phyloP scores from a whole-genome alignment of 2,113 vertebrate genomes.

The Elaphurus davidianus region DNA sequence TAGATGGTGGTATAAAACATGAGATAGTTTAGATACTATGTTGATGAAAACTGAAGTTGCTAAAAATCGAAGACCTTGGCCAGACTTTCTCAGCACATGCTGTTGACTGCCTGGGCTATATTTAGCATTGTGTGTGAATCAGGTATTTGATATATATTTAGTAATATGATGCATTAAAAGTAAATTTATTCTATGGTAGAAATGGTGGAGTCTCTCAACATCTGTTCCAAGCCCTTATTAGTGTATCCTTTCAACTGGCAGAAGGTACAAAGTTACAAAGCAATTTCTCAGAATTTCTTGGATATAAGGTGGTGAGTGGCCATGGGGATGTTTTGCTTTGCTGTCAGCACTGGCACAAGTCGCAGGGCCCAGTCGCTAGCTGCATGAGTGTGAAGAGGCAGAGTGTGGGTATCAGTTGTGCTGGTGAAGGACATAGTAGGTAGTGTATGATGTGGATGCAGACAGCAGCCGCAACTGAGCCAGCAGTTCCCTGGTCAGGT shows the following conservation, averaged over 20 bases:
- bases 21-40: neutral
- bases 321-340: neutral
- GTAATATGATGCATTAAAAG: neutral
- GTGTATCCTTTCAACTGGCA: neutral
- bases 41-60: neutral
- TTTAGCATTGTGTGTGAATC: neutral
- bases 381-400: neutral
- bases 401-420: neutral
- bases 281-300: neutral
- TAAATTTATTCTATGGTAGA: neutral
- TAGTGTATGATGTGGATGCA: neutral
- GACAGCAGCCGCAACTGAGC: neutral
- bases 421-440: neutral
- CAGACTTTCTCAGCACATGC: neutral
- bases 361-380: neutral
- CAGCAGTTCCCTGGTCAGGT: neutral
- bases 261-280: neutral
- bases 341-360: neutral
- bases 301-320: neutral
- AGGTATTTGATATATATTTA: neutral
- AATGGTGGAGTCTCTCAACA: neutral
- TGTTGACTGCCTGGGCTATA: neutral
- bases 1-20: neutral
- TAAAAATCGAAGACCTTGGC: neutral
- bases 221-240: neutral